Base-by-base conservation (phyloP, 2,113 vertebrate genomes). In the Hassar affinis region DNA sequence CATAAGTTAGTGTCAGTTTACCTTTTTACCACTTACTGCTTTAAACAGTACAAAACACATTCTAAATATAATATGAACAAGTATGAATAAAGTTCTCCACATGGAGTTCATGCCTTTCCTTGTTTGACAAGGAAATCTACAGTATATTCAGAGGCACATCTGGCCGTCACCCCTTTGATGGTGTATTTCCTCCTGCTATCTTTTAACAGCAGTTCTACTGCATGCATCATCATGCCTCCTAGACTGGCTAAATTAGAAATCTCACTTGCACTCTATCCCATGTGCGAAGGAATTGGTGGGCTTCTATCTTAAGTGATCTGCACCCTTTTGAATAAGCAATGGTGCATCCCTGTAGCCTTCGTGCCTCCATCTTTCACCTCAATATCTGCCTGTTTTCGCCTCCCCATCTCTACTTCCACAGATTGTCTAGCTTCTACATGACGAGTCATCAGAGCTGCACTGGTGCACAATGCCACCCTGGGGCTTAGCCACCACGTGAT, bases 301-400 rank as follows among this genome's bases (percentile, higher is more conserved):
- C 91, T 85, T 92, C 90, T 92, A 93, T 93, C 89, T 89, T 84
- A 64, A 88, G 86, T 86, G 90, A 93, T 93, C 91, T 91, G 87
- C 88, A 90, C 89, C 87, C 91, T 92, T 86, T 92, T 95, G 92
- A 94, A 95, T 94, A 94, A 93, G 91, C 92, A 94, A 93, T 92
- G 87, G 80, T 88, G 89, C 86, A 27, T 89, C 90, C 87, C 88
- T 89, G 90, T 90, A 89, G 80, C 86, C 88, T 87, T 82, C 84
- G 61, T 80, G 87, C 84, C 38, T 18, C 52, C 38, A 68, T 59
- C 51, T 66, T 52, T 78, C 64, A 18, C 25, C n/a, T 85, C 81
- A 79, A 85, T 91, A 87, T 91, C 89, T 85, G 42, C 14, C 27
- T 22, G 62, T 18, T 85, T 87, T 49, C 62, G n/a, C 75, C 54